Base-by-base conservation (phyloP, 2,888 invertebrate genomes). In the Epinotia ramella region DNA sequence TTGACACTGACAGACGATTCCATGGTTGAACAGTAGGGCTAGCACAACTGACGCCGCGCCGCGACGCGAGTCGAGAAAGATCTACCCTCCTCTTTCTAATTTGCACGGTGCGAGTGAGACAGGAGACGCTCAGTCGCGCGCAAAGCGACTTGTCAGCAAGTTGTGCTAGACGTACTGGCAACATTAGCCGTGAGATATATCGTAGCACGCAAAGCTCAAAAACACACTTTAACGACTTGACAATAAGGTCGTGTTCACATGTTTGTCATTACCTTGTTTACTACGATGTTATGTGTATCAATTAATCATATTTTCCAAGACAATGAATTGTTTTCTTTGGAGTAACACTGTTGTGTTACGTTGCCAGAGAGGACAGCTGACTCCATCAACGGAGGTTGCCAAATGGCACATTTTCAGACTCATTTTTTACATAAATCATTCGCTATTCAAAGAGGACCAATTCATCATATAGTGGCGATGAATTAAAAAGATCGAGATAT, bases 281-380 rank as follows among this genome's bases (percentile, higher is more conserved):
- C 12, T 13, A 46, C 46, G 12, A 3, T 46, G 13, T 12, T 12
- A 46, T 46, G 46, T 9, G 9, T 40, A 9, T n/a, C 12, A 16
- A 60, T 28, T 28, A 33, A 13, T 49, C 65, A 18, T 65, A 49
- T 53, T 53, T 20, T 59, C 68, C 7, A 59, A 57, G 57, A 44
- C 44, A 68, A 44, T 49, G 16, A 24, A 63, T 56, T 67, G 56
- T 67, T 56, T 67, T 67, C 33, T 57, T 59, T 68, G 40, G 44
- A 56, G 9, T 40, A 57, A 3, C 28, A 68, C 24, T 24, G 9
- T 0, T 46, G 24, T 9, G 7, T 20, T 57, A 11, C 44, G 69
- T 28, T 69, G 69, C 69, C 69, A 60, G 24, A 60, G 16, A 40
- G 40, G 57, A 59, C 69, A 69, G 69, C 46, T 69, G 69, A 69